Evolutionary conservation across 2,797 vertebrate genomes (phyloP).

Genomic region (Babyrousa celebensis): DNA sequence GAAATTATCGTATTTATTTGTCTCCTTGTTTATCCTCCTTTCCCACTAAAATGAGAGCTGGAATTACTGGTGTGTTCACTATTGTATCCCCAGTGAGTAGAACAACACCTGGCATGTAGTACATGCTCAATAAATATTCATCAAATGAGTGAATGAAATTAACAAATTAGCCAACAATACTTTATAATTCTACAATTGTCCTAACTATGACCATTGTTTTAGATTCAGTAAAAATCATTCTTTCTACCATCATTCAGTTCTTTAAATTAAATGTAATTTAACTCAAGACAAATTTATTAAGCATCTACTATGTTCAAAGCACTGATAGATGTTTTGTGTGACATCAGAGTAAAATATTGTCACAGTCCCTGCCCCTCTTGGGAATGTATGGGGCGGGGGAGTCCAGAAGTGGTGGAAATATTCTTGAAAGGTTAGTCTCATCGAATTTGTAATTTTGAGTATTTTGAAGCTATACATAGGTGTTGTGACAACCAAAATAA

Average conservation of each 20-base stretch:
- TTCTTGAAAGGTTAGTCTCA: constrained; percentile 20
- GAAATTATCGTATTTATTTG: background rate
- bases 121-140: background rate
- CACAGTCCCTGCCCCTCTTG: background rate
- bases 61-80: background rate
- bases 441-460: background rate
- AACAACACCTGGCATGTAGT: background rate
- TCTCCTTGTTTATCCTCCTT: background rate
- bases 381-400: background rate
- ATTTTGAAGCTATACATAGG: background rate
- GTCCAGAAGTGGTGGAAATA: background rate
- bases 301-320: background rate
- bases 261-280: constrained; percentile 34
- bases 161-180: background rate
- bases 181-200: constrained; percentile 29
- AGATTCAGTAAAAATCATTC: constrained; percentile 41
- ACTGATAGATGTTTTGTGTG: background rate
- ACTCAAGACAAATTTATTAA: background rate
- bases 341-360: background rate
- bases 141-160: background rate
- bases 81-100: background rate
- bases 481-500: background rate
- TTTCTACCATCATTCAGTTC: background rate
- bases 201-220: background rate
- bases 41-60: background rate